Evolutionary conservation across 2,797 vertebrate genomes (phyloP).

Genomic region (Odontamblyopus lacepedii): DNA sequence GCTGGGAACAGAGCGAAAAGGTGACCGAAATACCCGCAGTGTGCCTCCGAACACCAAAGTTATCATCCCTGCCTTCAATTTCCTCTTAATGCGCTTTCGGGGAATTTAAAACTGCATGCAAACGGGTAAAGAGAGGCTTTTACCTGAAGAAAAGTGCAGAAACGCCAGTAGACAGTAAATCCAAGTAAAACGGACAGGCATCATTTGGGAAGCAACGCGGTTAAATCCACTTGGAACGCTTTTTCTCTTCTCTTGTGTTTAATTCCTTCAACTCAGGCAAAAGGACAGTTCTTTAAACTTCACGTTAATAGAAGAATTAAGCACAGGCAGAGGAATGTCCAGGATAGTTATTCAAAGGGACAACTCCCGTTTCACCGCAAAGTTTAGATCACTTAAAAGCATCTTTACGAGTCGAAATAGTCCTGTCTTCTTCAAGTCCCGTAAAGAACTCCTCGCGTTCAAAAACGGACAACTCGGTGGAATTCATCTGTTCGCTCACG

Average conservation of each 20-base stretch:
- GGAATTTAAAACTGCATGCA: neutral
- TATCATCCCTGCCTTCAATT: neutral
- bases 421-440: constrained; percentile 34
- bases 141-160: constrained; percentile 76
- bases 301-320: neutral
- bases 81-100: neutral
- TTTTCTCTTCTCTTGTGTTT: constrained; percentile 20
- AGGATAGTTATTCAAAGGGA: constrained; percentile 29
- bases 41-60: constrained; percentile 17
- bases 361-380: constrained; percentile 26
- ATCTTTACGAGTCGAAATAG: constrained; percentile 49
- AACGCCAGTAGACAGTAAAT: constrained; percentile 69
- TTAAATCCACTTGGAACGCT: constrained; percentile 51
- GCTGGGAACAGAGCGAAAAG: constrained; percentile 28
- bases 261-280: constrained; percentile 61
- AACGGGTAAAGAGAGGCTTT: constrained; percentile 1
- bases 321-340: constrained; percentile 25
- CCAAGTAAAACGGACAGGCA: constrained; percentile 65
- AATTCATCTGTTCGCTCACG: constrained; percentile 57
- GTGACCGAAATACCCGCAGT: constrained; percentile 23
- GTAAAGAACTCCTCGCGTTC: constrained; percentile 42
- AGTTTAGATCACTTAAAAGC: constrained; percentile 54
- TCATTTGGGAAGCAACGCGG: constrained; percentile 60
- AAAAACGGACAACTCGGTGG: constrained; percentile 53
- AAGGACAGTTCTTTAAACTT: constrained; percentile 46